A percentile compares a stretch with the other conserved stretches of the same genome.
Evolutionary conservation across 2,113 vertebrate species (phyloP).

Genomic region (Cochlearius cochlearius): DNA sequence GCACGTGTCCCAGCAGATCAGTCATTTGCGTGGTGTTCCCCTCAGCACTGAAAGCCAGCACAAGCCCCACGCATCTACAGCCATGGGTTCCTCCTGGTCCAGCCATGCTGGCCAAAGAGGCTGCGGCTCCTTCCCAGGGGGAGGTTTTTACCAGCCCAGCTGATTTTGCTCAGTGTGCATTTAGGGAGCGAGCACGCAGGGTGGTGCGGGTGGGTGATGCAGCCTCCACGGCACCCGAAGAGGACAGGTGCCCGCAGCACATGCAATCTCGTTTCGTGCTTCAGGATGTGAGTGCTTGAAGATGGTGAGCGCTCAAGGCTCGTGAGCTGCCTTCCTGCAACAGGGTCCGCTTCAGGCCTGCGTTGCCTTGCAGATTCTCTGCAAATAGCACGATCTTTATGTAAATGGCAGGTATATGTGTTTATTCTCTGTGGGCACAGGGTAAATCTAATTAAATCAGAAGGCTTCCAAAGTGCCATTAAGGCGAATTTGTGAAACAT

Average conservation of each 20-base stretch:
- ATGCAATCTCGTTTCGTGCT: background rate
- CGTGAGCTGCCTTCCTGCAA: background rate
- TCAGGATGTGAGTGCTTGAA: background rate
- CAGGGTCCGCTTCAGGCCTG: background rate
- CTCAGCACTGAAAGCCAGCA: background rate
- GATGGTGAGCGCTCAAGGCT: background rate
- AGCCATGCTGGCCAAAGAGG: background rate
- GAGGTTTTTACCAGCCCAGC: background rate
- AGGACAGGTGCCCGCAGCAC: background rate
- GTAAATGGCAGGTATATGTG: conserved; percentile 11
- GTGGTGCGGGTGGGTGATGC: background rate
- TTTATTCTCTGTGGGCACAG: conserved; percentile 37
- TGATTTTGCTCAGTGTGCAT: background rate
- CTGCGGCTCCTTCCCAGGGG: background rate
- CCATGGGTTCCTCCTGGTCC: background rate
- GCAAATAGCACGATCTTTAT: background rate
- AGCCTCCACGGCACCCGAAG: background rate
- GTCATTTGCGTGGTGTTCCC: background rate
- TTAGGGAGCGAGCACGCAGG: background rate
- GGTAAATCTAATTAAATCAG: conserved; percentile 52
- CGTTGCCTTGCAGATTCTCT: background rate
- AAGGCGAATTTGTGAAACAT: conserved; percentile 11
- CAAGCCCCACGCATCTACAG: rapidly evolving
- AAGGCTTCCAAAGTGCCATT: conserved; percentile 22
- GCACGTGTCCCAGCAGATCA: rapidly evolving